Conservation (phyloP, 2,888 invertebrate species). For the Chymomyza fuscimana region DNA sequence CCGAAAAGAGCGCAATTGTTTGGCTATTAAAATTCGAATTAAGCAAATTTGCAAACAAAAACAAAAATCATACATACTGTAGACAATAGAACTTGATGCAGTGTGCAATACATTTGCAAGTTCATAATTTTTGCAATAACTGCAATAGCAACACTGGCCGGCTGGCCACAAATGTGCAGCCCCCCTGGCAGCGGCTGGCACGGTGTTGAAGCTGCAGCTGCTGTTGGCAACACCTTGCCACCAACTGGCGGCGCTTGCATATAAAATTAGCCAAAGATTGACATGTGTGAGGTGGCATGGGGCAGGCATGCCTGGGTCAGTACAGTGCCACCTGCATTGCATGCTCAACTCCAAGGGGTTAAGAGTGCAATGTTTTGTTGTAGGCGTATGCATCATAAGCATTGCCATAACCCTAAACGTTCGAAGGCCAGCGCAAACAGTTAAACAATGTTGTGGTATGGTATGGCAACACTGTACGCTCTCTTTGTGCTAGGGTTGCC, state of each 20-base stretch:
- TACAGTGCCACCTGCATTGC: neutral
- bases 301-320: neutral
- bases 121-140: constrained; percentile 53
- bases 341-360: neutral
- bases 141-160: constrained; percentile 9
- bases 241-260: constrained; percentile 35
- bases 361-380: neutral
- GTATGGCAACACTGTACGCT: neutral
- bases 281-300: neutral
- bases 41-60: too few relatives aligned
- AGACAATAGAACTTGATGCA: neutral
- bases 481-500: neutral
- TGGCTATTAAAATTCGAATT: neutral
- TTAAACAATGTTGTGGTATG: constrained; percentile 59
- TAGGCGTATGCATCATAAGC: neutral
- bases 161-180: constrained; percentile 22
- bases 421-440: constrained; percentile 56
- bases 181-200: neutral
- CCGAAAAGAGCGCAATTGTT: neutral
- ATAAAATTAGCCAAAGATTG: constrained; percentile 56
- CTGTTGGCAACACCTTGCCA: constrained; percentile 47
- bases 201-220: constrained; percentile 16
- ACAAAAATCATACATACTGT: neutral
- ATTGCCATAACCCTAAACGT: neutral
- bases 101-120: constrained; percentile 34